phyloP scores from a whole-genome alignment of 2,113 vertebrate genomes.

The Apistogramma diplotaenia region DNA sequence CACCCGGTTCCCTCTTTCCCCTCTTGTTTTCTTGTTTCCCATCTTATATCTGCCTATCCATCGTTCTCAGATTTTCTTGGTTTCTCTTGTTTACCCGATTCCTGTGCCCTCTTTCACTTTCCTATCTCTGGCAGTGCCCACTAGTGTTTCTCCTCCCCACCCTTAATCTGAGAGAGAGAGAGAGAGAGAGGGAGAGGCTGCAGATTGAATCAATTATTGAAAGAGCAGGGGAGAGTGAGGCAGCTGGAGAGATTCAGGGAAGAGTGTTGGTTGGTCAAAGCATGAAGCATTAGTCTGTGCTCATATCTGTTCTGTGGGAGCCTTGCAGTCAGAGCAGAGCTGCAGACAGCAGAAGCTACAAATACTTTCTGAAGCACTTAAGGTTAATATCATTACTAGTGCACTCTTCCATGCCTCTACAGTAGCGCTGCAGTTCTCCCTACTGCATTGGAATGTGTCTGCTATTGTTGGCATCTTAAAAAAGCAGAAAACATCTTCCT shows the following conservation, averaged over 20 bases:
- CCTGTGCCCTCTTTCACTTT: constrained; percentile 26
- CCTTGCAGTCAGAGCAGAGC: constrained; percentile 36
- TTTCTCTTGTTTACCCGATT: constrained; percentile 30
- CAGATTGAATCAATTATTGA: constrained; percentile 72
- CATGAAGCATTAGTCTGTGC: constrained; percentile 48
- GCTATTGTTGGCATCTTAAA: not conserved
- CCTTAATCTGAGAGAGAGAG: constrained; percentile 53
- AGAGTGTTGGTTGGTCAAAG: constrained; percentile 49
- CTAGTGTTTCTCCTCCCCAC: constrained; percentile 5
- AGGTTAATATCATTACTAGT: constrained; percentile 53
- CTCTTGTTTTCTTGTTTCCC: not conserved
- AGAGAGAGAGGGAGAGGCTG: constrained; percentile 38
- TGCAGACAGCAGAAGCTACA: constrained; percentile 35
- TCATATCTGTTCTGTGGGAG: constrained; percentile 40
- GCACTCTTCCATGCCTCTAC: constrained; percentile 15
- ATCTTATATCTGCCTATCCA: not conserved
- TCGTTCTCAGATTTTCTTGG: constrained; percentile 6
- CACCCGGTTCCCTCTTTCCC: not conserved
- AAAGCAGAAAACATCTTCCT: not conserved
- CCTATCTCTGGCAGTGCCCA: not conserved
- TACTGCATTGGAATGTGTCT: constrained; percentile 22
- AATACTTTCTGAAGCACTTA: constrained; percentile 61
- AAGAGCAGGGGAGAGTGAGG: constrained; percentile 30
- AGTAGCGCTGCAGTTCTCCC: constrained; percentile 6
- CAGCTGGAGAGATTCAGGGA: constrained; percentile 48